Conservation (phyloP, 1,140 invertebrate genomes). For the Monomorium pharaonis region DNA sequence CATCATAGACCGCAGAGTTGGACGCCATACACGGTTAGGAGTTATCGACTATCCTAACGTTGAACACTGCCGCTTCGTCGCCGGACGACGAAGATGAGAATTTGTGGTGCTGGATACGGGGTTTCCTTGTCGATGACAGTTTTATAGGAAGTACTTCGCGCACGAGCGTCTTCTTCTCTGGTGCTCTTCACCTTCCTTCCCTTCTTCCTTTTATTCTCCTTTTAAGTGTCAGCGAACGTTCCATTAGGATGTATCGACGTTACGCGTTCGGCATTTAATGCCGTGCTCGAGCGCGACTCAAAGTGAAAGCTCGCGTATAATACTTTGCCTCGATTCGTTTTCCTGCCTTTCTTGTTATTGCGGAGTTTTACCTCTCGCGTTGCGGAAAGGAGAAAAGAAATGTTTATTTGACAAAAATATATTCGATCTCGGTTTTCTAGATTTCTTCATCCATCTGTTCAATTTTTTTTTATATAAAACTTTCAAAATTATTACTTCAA, state of each 20-base stretch:
- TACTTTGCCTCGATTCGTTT: slow-evolving; percentile 37
- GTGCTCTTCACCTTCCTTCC: neutral
- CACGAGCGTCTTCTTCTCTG: neutral
- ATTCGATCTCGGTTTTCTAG: neutral
- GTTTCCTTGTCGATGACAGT: slow-evolving; percentile 26
- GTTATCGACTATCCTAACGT: slow-evolving; percentile 66
- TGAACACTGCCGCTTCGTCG: slow-evolving; percentile 24
- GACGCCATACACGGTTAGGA: slow-evolving; percentile 68
- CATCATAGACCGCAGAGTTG: slow-evolving; percentile 71
- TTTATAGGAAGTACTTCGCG: slow-evolving; percentile 36
- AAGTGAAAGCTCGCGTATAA: slow-evolving; percentile 52
- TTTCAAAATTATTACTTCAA: neutral
- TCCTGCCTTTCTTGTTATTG: slow-evolving; percentile 8
- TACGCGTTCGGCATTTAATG: slow-evolving; percentile 54
- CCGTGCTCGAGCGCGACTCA: slow-evolving; percentile 43
- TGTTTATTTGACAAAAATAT: neutral
- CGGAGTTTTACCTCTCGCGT: neutral
- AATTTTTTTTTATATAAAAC: neutral
- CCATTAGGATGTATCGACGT: slow-evolving; percentile 53
- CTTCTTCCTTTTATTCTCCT: slow-evolving; percentile 30
- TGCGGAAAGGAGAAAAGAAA: neutral
- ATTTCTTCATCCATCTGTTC: neutral
- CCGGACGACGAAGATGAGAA: neutral
- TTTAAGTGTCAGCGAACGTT: slow-evolving; percentile 30
- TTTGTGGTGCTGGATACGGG: neutral